Evolutionary conservation across 2,888 invertebrate species (phyloP).

Genomic region (Caenorhabditis angaria): DNA sequence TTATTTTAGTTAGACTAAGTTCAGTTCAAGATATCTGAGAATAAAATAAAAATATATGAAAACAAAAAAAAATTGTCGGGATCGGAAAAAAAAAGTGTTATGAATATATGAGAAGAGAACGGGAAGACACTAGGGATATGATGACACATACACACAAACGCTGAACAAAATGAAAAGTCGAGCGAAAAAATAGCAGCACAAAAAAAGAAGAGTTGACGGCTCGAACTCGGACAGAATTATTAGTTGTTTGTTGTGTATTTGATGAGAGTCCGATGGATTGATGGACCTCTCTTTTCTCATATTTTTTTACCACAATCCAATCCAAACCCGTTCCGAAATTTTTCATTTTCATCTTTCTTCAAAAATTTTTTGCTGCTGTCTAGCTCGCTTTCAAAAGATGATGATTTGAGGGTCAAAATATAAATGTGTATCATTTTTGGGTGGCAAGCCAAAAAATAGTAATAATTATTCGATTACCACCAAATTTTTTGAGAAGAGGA

Average conservation of each 20-base stretch:
- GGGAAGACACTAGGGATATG: constrained; percentile 15
- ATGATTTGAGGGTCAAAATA: not conserved
- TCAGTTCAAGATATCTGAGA: not conserved
- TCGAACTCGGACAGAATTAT: constrained; percentile 40
- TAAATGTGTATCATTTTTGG: not conserved
- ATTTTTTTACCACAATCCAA: no score
- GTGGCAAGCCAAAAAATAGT: not conserved
- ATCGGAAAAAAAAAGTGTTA: constrained; percentile 24
- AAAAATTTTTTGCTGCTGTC: no score
- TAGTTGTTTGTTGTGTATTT: constrained; percentile 49
- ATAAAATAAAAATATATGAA: not conserved
- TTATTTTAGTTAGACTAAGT: no score
- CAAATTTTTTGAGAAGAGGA: not conserved
- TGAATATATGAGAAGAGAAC: constrained; percentile 12
- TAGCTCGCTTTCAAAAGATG: no score
- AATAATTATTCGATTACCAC: not conserved
- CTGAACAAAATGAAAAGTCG: constrained; percentile 15
- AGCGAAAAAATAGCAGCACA: not conserved
- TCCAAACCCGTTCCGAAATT: no score
- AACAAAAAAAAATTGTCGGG: not conserved
- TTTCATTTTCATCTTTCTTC: no score
- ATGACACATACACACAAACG: not conserved
- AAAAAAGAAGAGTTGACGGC: constrained; percentile 41
- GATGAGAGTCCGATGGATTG: constrained; percentile 41
- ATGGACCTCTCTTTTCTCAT: constrained; percentile 10